Evolutionary conservation across 2,113 vertebrate species (phyloP).

Genomic region (Pygoscelis adeliae): DNA sequence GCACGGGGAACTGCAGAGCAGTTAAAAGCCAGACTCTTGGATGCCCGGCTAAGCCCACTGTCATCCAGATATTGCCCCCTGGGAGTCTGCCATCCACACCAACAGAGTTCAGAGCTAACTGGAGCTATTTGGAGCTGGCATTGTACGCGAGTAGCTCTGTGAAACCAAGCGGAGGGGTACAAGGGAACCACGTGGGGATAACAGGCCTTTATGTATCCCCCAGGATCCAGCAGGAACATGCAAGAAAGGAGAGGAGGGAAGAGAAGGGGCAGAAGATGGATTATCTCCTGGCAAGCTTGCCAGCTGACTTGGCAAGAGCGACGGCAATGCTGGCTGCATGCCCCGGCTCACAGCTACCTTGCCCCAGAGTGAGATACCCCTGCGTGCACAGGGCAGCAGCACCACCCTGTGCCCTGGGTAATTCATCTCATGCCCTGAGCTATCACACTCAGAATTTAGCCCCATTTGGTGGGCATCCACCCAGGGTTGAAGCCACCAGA

Average conservation of each 20-base stretch:
- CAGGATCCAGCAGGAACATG: background rate
- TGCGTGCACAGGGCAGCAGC: background rate
- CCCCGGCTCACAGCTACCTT: background rate
- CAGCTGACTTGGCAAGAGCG: rapidly evolving
- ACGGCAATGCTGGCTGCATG: background rate
- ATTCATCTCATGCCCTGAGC: background rate
- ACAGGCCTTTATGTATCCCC: background rate
- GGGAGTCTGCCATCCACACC: background rate
- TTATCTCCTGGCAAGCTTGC: background rate
- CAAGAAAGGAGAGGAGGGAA: background rate
- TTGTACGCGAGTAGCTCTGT: background rate
- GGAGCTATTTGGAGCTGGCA: background rate
- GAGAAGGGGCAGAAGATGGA: background rate
- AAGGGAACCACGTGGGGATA: background rate
- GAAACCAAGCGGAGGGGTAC: background rate
- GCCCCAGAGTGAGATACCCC: background rate
- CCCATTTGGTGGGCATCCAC: background rate
- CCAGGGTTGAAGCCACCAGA: background rate
- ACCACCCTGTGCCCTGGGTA: background rate
- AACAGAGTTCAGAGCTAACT: background rate
- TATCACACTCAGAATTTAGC: background rate
- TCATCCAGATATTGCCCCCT: background rate
- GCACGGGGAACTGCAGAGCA: background rate
- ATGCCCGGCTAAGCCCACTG: background rate
- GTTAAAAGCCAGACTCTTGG: background rate